Conservation (phyloP, 1,140 invertebrate species). For the Notospermus geniculatus region DNA sequence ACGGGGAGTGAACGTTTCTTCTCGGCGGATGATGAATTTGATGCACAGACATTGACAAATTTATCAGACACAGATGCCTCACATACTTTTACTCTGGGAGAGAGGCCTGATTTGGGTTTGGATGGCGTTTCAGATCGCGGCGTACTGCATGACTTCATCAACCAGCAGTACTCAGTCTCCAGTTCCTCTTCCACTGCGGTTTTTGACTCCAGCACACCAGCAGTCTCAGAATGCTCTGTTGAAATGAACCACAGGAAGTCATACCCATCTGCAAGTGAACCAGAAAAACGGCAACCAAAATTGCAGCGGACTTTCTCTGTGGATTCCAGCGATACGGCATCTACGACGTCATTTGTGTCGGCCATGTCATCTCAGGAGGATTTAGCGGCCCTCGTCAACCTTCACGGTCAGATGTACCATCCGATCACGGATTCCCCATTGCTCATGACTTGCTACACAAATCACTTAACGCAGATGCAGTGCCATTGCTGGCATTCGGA, state of each 20-base stretch:
- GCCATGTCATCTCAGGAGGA: slow-evolving; percentile 81
- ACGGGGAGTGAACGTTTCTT: slow-evolving; percentile 19
- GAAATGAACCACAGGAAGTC: no score
- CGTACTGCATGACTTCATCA: no score
- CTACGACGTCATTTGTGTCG: slow-evolving; percentile 76
- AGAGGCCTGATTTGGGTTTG: no score
- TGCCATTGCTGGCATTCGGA: slow-evolving; percentile 53
- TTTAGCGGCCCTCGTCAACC: slow-evolving; percentile 71
- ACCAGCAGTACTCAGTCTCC: no score
- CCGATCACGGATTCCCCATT: slow-evolving; percentile 86
- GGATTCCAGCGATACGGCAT: slow-evolving; percentile 35
- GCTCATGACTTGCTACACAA: slow-evolving; percentile 91
- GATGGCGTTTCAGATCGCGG: no score
- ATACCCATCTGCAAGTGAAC: no score
- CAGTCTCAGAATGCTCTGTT: no score
- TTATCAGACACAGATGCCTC: not conserved
- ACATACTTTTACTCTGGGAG: not conserved
- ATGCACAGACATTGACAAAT: not conserved
- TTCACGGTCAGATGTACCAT: slow-evolving; percentile 93
- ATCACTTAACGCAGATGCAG: slow-evolving; percentile 81
- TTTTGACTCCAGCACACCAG: no score
- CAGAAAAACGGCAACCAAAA: no score
- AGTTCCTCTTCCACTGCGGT: no score
- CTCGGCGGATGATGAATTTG: slow-evolving; percentile 18
- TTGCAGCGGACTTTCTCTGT: not conserved